Evolutionary conservation across 1,140 invertebrate species (phyloP).

Genomic region (Eurosta solidaginis): DNA sequence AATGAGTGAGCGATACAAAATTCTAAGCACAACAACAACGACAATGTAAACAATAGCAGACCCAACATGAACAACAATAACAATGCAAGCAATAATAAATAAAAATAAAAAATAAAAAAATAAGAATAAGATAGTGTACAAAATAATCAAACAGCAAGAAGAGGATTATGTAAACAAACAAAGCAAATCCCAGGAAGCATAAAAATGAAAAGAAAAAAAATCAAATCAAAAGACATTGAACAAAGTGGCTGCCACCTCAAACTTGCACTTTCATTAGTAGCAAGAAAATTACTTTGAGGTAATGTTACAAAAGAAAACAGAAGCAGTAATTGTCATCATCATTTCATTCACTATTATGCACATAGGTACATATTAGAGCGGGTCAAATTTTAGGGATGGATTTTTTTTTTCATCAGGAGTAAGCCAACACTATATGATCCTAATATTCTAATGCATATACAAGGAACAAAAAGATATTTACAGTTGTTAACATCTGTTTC

Average conservation of each 20-base stretch:
- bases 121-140: background rate
- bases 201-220: background rate
- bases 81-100: background rate
- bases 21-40: too few species aligned
- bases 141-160: background rate
- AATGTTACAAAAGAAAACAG: background rate
- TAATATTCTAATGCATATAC: too few species aligned
- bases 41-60: too few species aligned
- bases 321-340: slow-evolving; percentile 11
- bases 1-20: background rate
- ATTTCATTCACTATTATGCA: background rate
- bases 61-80: slow-evolving; percentile 7
- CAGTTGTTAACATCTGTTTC: too few species aligned
- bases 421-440: too few species aligned
- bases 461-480: too few species aligned
- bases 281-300: background rate
- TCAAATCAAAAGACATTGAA: background rate
- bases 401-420: too few species aligned
- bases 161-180: too few species aligned
- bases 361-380: too few species aligned
- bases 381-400: too few species aligned
- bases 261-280: background rate
- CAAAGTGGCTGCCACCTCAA: too few species aligned
- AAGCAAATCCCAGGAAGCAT: background rate
- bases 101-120: background rate